Base-by-base conservation (phyloP, 2,113 vertebrate species). In the Dascyllus trimaculatus region DNA sequence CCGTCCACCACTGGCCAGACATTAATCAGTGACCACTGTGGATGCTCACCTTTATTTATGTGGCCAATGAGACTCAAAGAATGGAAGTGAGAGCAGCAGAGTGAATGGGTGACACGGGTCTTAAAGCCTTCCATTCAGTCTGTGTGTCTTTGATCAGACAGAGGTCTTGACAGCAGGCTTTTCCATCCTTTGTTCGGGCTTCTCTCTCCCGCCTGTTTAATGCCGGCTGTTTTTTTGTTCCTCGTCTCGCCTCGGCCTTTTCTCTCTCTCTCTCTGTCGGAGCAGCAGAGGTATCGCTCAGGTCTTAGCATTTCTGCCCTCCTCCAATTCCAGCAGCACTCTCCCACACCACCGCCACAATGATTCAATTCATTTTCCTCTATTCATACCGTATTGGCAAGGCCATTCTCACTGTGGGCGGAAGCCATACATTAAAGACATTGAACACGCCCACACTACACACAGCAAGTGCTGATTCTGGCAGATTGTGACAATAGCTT, bases 331-430 rank as follows among this genome's bases (percentile, higher is more conserved):
- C n/a, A 26, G 40, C 43, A 17, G 69, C 65, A 18, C 73, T 70
- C 84, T 76, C 84, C 78, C 85, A 87, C 86, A 69, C 76, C 22
- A 24, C 21, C 1, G 49, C 21, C 57, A 74, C 82, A 77, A 74
- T 88, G 88, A 87, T 86, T 88, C 79, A 85, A 80, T 87, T 85
- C 77, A 83, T 52, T 84, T 54, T 71, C 61, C 35, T 59, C 72
- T 61, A 60, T 81, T 84, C 75, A 77, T 46, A 78, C 62, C 21
- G 49, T 59, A 35, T 59, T 61, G 57, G 72, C 67, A 65, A 65
- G 32, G 78, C 71, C 2, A 71, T 74, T 75, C 77, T 68, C 65
- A 10, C 1, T 62, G 89, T 89, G 82, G 88, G 85, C 35, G 85
- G 74, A 29, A 68, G 85, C 80, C 81, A 71, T 80, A 81, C 75